Evolutionary conservation across 1,140 invertebrate species (phyloP), one percentile per base, ranked within the genome.

Genomic region (Eurosta solidaginis): DNA sequence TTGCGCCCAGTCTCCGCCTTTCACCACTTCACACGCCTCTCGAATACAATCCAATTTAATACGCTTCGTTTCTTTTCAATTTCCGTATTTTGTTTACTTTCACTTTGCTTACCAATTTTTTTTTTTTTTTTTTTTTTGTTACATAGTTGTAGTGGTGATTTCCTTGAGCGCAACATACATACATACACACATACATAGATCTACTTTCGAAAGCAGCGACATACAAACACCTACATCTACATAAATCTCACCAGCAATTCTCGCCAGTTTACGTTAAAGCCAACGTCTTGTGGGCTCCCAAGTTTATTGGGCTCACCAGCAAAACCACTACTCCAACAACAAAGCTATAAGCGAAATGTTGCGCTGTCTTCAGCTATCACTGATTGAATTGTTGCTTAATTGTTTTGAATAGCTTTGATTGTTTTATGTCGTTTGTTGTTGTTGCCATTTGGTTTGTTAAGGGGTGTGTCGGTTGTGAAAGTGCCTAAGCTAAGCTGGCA

Each of bases 41-140:
- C 33, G 36, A 68, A 68, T 68, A 20, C 59, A 68, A 68, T 42
- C 40, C 59, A 29, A 68, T 68, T 68, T 20, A 40, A 68, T 68
- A 20, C 59, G 33, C 59, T 68, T 68, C 33, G 33, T 33, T 40
- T 36, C 33, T 40, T 33, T 40, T 40, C 36, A 40, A 68, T 68
- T 68, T 68, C 40, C n/a, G 29, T 6, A 29, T 40, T 68, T 68
- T 68, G 59, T 68, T 68, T 40, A 40, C 29, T 20, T 68, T 40
- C n/a, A 40, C 33, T 40, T n/a, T n/a, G n/a, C n/a, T n/a, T n/a
- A 42, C n/a, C 36, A 5, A 54, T 2, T 25, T 40, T 68, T 68
- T 68, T 12, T 6, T 29, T 40, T 36, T 5, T 5, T 3, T 52
- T 52, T 52, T 7, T 52, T 52, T n/a, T n/a, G n/a, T n/a, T n/a